Evolutionary conservation across 2,797 vertebrate species (phyloP).

Genomic region (Trichosurus vulpecula): DNA sequence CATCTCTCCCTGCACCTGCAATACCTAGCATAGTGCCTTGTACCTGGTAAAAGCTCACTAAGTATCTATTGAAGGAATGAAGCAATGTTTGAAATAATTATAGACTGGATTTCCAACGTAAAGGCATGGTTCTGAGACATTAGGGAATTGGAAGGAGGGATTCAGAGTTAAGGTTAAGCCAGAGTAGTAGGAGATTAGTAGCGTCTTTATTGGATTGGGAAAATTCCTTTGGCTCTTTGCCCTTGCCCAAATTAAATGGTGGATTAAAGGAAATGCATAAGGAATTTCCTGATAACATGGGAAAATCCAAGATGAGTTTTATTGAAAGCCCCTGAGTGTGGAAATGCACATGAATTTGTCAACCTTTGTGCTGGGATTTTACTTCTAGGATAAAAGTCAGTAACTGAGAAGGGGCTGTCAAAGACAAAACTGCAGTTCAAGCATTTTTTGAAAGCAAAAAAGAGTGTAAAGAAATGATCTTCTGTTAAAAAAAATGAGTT

Average conservation of each 20-base stretch:
- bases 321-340: not conserved
- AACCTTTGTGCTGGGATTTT: conserved; percentile 60
- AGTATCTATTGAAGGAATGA: not conserved
- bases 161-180: not conserved
- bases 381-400: conserved; percentile 50
- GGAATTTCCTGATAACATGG: not conserved
- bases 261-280: not conserved
- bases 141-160: not conserved
- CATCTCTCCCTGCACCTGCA: not conserved
- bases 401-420: conserved; percentile 28
- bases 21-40: not conserved
- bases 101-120: not conserved
- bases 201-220: not conserved
- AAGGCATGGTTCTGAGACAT: not conserved
- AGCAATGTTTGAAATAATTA: not conserved
- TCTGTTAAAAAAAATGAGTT: conserved; percentile 9
- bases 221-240: not conserved
- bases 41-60: not conserved
- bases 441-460: conserved; percentile 5
- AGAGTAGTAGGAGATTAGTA: not conserved
- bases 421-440: conserved; percentile 57
- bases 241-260: not conserved
- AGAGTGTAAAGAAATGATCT: conserved; percentile 50
- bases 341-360: conserved; percentile 15
- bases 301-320: not conserved